A percentile compares a stretch with the other conserved stretches of the same genome.
Conservation (phyloP, 1,140 invertebrate species). For the Luehdorfia chinensis region DNA sequence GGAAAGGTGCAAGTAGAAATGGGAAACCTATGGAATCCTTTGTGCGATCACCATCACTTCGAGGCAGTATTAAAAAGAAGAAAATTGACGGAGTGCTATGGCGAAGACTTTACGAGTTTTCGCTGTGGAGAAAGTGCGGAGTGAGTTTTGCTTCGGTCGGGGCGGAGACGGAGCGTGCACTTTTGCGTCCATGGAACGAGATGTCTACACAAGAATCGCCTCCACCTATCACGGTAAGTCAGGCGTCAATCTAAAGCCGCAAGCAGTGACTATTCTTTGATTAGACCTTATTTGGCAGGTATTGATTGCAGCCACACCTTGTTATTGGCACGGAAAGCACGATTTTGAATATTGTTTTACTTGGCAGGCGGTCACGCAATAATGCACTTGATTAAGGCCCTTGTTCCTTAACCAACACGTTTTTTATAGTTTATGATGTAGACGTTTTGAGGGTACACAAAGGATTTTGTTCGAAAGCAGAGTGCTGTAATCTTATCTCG, state of each 20-base stretch:
- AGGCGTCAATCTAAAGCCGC: conserved; percentile 26
- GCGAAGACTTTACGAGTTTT: conserved; percentile 77
- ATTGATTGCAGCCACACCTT: conserved; percentile 37
- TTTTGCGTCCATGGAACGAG: conserved; percentile 69
- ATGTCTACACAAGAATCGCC: conserved; percentile 46
- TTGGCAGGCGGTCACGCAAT: conserved; percentile 40
- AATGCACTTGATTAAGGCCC: conserved; percentile 26
- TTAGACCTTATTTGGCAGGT: conserved; percentile 49
- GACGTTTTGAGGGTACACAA: background rate
- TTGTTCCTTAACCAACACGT: conserved; percentile 1
- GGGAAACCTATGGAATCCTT: conserved; percentile 50
- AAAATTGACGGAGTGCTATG: conserved; percentile 72
- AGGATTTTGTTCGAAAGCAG: background rate
- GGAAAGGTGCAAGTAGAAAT: conserved; percentile 73
- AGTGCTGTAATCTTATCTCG: conserved; percentile 44
- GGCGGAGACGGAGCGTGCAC: conserved; percentile 56
- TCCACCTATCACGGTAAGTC: conserved; percentile 49
- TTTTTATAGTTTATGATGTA: background rate
- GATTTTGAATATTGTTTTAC: conserved; percentile 43
- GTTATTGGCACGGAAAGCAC: conserved; percentile 38
- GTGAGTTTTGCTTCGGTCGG: conserved; percentile 61
- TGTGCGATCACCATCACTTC: conserved; percentile 56
- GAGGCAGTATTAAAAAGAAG: conserved; percentile 67
- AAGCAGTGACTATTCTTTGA: conserved; percentile 39
- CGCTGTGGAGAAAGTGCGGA: conserved; percentile 73